Evolutionary conservation across 2,888 invertebrate species (phyloP).

Genomic region (Torymus tubicola): DNA sequence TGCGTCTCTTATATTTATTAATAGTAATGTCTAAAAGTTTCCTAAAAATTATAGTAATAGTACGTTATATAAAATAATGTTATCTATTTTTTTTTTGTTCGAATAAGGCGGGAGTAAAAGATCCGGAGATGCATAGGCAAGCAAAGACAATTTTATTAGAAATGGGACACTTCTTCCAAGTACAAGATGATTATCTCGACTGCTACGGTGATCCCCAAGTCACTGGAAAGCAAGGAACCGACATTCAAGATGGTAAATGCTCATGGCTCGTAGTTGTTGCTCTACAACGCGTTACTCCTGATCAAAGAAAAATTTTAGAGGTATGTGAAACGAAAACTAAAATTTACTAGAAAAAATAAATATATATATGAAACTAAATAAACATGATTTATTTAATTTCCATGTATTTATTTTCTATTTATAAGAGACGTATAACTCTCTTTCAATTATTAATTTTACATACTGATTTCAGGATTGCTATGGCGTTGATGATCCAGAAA

Average conservation of each 20-base stretch:
- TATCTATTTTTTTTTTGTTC: slow-evolving; percentile 19
- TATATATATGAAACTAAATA: too few relatives aligned
- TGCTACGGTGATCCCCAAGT: slow-evolving; percentile 91
- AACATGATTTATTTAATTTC: too few relatives aligned
- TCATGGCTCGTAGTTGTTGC: slow-evolving; percentile 96
- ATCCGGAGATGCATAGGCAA: slow-evolving; percentile 88
- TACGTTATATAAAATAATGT: too few relatives aligned
- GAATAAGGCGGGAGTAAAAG: slow-evolving; percentile 80
- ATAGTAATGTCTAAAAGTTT: too few relatives aligned
- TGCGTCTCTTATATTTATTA: too few relatives aligned
- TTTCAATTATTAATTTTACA: slow-evolving; percentile 5
- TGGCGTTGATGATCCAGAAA: slow-evolving; percentile 82
- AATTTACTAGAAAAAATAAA: too few relatives aligned
- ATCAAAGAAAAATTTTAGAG: slow-evolving; percentile 85
- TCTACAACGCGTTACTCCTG: slow-evolving; percentile 85
- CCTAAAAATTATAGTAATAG: too few relatives aligned
- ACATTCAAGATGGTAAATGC: slow-evolving; percentile 97
- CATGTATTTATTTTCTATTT: too few relatives aligned
- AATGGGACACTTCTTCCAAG: slow-evolving; percentile 97
- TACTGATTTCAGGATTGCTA: slow-evolving; percentile 81
- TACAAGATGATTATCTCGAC: slow-evolving; percentile 93
- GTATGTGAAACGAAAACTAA: slow-evolving; percentile 65
- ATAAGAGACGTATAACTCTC: too few relatives aligned
- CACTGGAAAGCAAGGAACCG: slow-evolving; percentile 93
- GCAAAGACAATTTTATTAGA: slow-evolving; percentile 91